Evolutionary conservation across 2,888 invertebrate genomes (phyloP), one percentile per base, ranked within the genome.

Genomic region (Trichopria drosophilae): DNA sequence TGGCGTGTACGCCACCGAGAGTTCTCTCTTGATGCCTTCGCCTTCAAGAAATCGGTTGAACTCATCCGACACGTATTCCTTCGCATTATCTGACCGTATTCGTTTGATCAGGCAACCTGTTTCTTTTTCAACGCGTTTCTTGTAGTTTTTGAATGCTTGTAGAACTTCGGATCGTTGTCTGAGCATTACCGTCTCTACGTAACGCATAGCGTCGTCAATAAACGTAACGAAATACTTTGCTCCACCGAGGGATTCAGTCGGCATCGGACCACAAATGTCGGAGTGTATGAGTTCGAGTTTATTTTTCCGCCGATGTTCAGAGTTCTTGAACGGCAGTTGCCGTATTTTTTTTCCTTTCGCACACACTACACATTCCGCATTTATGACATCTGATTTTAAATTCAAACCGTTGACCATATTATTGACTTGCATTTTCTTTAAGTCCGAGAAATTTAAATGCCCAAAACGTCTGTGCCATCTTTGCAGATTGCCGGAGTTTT

Each of bases 1-100:
- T 0, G 65, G 66, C 0, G 58, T 64, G 10, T 66, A 62, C 3
- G 65, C 58, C 1, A 64, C 56, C 1, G 63, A 63, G 0, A 56
- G 29, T 10, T 59, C 47, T 7, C 34, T 45, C 0, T 10, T 1
- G 2, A 60, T 53, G 1, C 56, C 57, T 39, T 61, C 53, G 4
- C 34, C 36, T 13, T 46, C 26, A 0, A 57, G n/a, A 13, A 56
- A 56, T 0, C 29, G 5, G 0, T 44, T 44, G 15, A 60, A 57
- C 2, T 47, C 43, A 0, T 51, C 51, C 0, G 55, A 57, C 1
- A 59, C 1, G 18, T 60, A 60, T 29, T 61, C 55, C 9, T 10
- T 46, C 1, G 44, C 60, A 16, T 61, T 61, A 22, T 60, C 56
- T 2, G 58, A 49, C 0, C 54, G 49, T 0, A 59, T 9, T 18